phyloP scores from a whole-genome alignment of 2,797 vertebrate genomes.

The Delichon dasypus region DNA sequence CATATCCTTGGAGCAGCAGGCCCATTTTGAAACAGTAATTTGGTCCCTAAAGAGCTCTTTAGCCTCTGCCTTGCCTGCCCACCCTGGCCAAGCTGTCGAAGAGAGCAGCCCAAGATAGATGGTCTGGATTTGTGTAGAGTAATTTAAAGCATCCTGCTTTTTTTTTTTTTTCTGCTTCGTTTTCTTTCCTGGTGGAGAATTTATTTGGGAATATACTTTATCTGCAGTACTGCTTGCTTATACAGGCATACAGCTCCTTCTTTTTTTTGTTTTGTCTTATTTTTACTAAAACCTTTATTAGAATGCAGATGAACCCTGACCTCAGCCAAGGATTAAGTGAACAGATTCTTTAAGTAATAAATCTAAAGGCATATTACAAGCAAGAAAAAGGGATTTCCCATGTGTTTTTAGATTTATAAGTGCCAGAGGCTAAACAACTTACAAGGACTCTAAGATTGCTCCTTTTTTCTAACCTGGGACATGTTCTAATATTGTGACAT shows the following conservation, averaged over 20 bases:
- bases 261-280: conserved; percentile 64
- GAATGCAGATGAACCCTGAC: conserved; percentile 77
- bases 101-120: conserved; percentile 76
- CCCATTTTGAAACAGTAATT: conserved; percentile 79
- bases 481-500: conserved; percentile 82
- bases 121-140: conserved; percentile 75
- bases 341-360: conserved; percentile 82
- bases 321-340: conserved; percentile 78
- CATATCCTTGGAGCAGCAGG: conserved; percentile 74
- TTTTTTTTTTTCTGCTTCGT: neutral
- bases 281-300: conserved; percentile 74
- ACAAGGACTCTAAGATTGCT: conserved; percentile 82
- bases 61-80: conserved; percentile 74
- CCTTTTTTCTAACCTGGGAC: conserved; percentile 77
- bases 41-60: conserved; percentile 80
- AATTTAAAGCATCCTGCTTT: conserved; percentile 72
- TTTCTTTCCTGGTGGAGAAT: conserved; percentile 61
- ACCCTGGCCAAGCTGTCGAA: conserved; percentile 74
- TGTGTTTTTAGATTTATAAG: conserved; percentile 83
- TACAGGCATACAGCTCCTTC: conserved; percentile 51
- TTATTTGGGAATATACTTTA: conserved; percentile 62
- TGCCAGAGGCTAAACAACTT: conserved; percentile 85
- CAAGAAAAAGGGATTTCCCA: conserved; percentile 82
- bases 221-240: conserved; percentile 52
- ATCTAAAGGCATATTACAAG: conserved; percentile 85